These are phyloP conservation scores for Meda fulgida DNA, from an alignment of 2,797 vertebrate species.

Conservation along the genomic window DNA sequence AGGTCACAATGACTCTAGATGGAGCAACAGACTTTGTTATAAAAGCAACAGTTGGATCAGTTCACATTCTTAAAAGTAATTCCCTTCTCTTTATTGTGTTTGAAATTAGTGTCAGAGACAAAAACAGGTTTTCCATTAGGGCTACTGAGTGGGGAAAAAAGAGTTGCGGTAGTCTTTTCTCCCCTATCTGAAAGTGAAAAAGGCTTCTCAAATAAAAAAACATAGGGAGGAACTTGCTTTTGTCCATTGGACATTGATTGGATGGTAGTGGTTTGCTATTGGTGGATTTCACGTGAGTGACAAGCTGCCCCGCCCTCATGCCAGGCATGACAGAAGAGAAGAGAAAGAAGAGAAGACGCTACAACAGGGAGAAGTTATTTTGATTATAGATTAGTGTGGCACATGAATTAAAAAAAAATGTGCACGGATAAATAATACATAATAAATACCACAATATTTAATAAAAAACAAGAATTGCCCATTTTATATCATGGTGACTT, in stretches of 20 bases:
- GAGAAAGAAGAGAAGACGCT: background rate
- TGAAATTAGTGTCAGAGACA: background rate
- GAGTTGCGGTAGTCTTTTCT: background rate
- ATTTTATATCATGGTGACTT: background rate
- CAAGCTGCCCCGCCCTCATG: background rate
- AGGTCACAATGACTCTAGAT: background rate
- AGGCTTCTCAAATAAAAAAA: background rate
- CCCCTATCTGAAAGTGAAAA: background rate
- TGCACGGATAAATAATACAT: background rate
- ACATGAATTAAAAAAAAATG: background rate
- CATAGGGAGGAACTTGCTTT: background rate
- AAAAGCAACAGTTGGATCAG: slow-evolving; percentile 19
- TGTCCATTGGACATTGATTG: background rate
- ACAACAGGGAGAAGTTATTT: background rate
- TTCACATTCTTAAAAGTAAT: background rate
- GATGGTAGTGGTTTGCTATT: background rate
- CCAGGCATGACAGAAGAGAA: background rate
- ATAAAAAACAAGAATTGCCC: background rate
- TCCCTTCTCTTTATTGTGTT: background rate
- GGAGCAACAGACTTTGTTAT: background rate
- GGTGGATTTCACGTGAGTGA: background rate
- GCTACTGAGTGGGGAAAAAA: background rate
- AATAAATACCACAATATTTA: background rate
- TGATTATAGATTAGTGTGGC: background rate
- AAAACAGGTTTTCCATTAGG: background rate